Percentiles rank a stretch among this genome's conserved stretches.
These are phyloP conservation scores for Epizoanthus illoricatus DNA, from an alignment of 92 coral and sea anemone species.

Conservation along the genomic window DNA sequence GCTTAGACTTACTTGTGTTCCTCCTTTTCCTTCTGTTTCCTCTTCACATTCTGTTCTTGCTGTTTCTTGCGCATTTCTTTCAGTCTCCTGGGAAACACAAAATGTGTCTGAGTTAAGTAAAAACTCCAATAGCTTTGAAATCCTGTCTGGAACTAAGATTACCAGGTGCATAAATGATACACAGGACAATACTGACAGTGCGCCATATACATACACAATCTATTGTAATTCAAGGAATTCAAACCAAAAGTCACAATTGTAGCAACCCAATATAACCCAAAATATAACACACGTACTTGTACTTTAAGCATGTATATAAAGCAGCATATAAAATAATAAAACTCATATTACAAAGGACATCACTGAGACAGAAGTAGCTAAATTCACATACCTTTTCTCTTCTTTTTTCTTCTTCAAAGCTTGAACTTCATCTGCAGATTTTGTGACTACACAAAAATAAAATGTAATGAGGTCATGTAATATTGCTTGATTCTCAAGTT, in stretches of 20 bases:
- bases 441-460: constrained; percentile 62
- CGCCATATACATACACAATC: no score
- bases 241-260: no score
- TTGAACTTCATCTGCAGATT: constrained; percentile 75
- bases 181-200: no score
- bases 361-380: background rate
- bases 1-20: constrained; percentile 65
- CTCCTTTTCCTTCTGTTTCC: constrained; percentile 84
- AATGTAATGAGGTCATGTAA: no score
- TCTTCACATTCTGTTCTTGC: constrained; percentile 87
- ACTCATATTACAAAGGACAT: background rate
- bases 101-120: background rate
- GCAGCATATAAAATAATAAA: no score
- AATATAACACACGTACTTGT: no score
- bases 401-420: constrained; percentile 75
- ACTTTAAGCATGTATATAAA: background rate
- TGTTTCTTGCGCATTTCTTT: constrained; percentile 80
- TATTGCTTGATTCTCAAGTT: no score
- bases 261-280: no score
- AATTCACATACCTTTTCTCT: constrained; percentile 66
- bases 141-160: no score
- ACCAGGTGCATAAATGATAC: no score
- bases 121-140: no score
- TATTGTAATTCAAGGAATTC: no score
- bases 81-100: constrained; percentile 62